These are phyloP conservation scores for Selene dorsalis DNA, from an alignment of 2,797 vertebrate genomes.

Conservation along the genomic window DNA sequence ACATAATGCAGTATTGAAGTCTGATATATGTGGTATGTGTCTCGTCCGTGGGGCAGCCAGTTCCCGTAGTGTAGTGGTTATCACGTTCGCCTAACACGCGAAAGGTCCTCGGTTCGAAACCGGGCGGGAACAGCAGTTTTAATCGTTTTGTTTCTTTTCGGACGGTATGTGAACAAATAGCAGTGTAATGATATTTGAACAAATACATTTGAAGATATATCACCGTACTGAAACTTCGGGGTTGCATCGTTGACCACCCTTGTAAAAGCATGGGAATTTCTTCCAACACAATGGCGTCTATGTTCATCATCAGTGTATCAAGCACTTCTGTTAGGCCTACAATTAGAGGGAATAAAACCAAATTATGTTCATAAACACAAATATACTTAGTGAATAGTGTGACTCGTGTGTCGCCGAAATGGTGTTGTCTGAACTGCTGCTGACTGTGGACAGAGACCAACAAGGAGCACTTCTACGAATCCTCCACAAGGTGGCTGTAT, in stretches of 20 bases:
- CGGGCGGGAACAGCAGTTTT: background rate
- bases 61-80: constrained; percentile 29
- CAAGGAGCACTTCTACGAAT: background rate
- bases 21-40: too few relatives aligned
- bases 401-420: background rate
- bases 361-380: background rate
- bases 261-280: background rate
- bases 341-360: too few relatives aligned
- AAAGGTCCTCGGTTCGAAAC: constrained; percentile 23
- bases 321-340: too few relatives aligned
- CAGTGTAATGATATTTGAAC: too few relatives aligned
- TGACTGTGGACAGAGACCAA: background rate
- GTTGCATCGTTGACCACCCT: fast-evolving
- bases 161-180: too few relatives aligned
- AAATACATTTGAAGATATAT: too few relatives aligned
- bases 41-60: too few relatives aligned
- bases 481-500: constrained; percentile 28
- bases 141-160: background rate
- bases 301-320: too few relatives aligned
- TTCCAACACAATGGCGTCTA: background rate
- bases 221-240: too few relatives aligned
- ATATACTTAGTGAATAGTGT: background rate
- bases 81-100: constrained; percentile 22
- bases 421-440: too few relatives aligned
- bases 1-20: too few relatives aligned